Base-by-base conservation (phyloP, 2,888 invertebrate species). In the Elgonia sp. region DNA sequence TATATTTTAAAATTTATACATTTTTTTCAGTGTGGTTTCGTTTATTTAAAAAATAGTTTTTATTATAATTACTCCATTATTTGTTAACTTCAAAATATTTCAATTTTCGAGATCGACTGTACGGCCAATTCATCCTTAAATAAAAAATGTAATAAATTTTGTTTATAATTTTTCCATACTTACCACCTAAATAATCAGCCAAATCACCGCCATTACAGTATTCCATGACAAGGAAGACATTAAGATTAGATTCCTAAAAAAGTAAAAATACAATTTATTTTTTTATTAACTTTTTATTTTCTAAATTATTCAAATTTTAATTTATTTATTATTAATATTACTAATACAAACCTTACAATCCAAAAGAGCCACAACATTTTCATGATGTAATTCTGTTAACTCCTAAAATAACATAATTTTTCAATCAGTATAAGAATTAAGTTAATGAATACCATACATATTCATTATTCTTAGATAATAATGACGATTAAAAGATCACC, bases 171-270 rank as follows among this genome's bases (percentile, higher is more conserved):
- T 14, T n/a, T 14, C 42, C 92, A 57, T 57, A 37, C 94, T 94
- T 94, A 96, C 97, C 97, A 94, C 97, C 97, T 91, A 99, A 96
- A 95, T 99, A 99, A 95, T 99, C 99, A 21, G 99, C 99, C 95
- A 99, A 96, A 95, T 99, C 99, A 29, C 99, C 99, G 70, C 99
- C 99, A 96, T 99, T 99, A 96, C 99, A 99, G 95, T 98, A 99
- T 97, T 99, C 99, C 99, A 99, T 99, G 92, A 99, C 99, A 93
- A 99, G 97, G 95, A 97, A 99, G 91, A 99, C 99, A 95, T 99
- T 97, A 92, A 97, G 97, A 90, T 97, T 96, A 86, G 99, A 98
- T 95, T 99, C 99, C 96, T 96, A 93, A 80, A 95, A 86, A n/a
- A n/a, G n/a, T n/a, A n/a, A n/a, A n/a, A n/a, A n/a, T n/a, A n/a